These are phyloP conservation scores for Entelurus aequoreus DNA, from an alignment of 2,113 vertebrate species.

Conservation along the genomic window DNA sequence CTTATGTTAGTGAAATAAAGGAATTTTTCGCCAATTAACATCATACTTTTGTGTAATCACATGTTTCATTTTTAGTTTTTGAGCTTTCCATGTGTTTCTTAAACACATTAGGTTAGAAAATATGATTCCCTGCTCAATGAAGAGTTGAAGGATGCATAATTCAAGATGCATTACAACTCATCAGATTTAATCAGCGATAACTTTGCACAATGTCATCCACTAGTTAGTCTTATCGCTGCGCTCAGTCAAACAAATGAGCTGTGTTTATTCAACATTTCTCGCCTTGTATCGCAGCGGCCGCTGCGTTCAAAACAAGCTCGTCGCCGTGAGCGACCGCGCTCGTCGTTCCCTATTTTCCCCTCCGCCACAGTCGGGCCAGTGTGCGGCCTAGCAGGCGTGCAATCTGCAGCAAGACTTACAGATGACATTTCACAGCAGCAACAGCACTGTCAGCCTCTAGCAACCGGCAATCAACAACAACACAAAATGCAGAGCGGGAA, in stretches of 20 bases:
- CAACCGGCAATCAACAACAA: conserved; percentile 62
- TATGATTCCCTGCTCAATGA: background rate
- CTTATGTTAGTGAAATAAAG: too few relatives aligned
- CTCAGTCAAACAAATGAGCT: conserved; percentile 24
- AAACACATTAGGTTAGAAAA: background rate
- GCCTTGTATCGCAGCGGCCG: background rate
- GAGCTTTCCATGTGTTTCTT: too few relatives aligned
- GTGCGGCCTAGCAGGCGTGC: conserved; percentile 43
- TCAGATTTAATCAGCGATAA: background rate
- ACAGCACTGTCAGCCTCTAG: conserved; percentile 41
- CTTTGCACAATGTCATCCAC: background rate
- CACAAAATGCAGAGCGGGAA: conserved; percentile 48
- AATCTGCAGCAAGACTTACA: conserved; percentile 55
- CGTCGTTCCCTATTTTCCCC: conserved; percentile 40
- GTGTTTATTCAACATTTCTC: conserved; percentile 16
- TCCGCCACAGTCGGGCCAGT: conserved; percentile 49
- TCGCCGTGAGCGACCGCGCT: conserved; percentile 24
- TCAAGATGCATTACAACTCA: background rate
- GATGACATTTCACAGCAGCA: conserved; percentile 48
- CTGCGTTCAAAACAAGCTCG: conserved; percentile 27
- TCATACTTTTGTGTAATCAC: too few relatives aligned
- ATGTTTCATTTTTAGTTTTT: too few relatives aligned
- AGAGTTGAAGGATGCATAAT: background rate
- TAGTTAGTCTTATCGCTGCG: conserved; percentile 35
- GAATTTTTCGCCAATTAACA: too few relatives aligned